These are phyloP conservation scores for Styela plicata DNA, from an alignment of 23 tunicate genomes.

Conservation along the genomic window DNA sequence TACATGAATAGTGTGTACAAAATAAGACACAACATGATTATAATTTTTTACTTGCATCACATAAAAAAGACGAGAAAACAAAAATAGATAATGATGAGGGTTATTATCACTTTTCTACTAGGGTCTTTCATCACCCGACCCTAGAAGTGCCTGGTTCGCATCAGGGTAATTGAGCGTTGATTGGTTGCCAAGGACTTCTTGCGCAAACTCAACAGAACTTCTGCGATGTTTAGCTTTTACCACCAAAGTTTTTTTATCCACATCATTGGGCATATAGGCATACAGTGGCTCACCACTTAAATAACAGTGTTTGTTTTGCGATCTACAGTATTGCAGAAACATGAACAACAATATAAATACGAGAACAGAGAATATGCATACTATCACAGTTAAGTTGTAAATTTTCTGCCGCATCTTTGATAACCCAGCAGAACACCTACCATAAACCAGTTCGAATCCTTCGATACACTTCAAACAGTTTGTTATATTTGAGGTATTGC, in stretches of 20 bases:
- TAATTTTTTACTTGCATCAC: no score
- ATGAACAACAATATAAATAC: slow-evolving; percentile 8
- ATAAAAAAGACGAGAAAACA: no score
- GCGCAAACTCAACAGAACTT: background rate
- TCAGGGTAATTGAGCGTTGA: background rate
- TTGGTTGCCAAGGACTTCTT: background rate
- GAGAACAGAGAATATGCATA: slow-evolving; percentile 20
- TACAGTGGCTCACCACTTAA: slow-evolving; percentile 22
- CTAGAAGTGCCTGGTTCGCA: background rate
- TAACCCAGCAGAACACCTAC: background rate
- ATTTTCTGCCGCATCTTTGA: background rate
- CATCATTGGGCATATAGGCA: slow-evolving; percentile 44
- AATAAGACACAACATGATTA: no score
- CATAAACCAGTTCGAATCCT: slow-evolving; percentile 25
- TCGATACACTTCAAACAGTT: slow-evolving; percentile 58
- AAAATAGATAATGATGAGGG: no score
- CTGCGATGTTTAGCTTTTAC: background rate
- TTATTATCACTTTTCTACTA: no score
- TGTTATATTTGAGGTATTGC: slow-evolving; percentile 28
- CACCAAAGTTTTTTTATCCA: background rate
- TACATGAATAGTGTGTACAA: no score
- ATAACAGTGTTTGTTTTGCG: background rate
- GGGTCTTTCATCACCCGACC: background rate
- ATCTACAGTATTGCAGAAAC: background rate
- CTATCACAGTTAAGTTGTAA: slow-evolving; percentile 20